These are phyloP conservation scores for Zaprionus africanus DNA, from an alignment of 1,140 invertebrate species.

Conservation along the genomic window DNA sequence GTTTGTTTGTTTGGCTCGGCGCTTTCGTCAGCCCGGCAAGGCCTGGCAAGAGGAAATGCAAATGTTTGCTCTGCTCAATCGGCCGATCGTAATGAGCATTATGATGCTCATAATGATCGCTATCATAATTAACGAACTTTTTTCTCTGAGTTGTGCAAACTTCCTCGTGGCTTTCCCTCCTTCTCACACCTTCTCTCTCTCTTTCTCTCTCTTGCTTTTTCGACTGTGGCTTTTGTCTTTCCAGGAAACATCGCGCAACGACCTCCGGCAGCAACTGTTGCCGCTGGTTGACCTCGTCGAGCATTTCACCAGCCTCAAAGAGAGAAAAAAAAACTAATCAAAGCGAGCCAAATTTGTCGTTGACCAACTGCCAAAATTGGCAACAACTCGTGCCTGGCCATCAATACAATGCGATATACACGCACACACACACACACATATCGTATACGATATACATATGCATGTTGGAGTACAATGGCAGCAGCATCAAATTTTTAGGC, in stretches of 20 bases:
- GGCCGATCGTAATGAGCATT: constrained; percentile 5
- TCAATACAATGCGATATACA: constrained; percentile 1
- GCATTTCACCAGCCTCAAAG: constrained; percentile 17
- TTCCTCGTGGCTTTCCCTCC: constrained; percentile 65
- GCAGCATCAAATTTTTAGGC: constrained; percentile 52
- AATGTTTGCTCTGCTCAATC: constrained; percentile 55
- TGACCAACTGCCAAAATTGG: constrained; percentile 37
- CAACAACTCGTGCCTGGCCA: constrained; percentile 46
- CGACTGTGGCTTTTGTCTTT: constrained; percentile 15
- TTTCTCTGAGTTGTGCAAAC: constrained; percentile 47
- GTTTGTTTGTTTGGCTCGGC: not conserved
- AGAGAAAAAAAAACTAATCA: constrained; percentile 20
- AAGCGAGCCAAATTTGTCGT: constrained; percentile 28
- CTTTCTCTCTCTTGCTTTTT: not conserved
- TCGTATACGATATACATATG: constrained; percentile 2
- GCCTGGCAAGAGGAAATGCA: constrained; percentile 57
- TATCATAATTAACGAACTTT: constrained; percentile 4
- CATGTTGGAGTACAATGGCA: constrained; percentile 44
- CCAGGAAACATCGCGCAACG: constrained; percentile 36
- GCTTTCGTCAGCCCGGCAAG: constrained; percentile 28
- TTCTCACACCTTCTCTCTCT: not conserved
- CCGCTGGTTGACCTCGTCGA: constrained; percentile 16
- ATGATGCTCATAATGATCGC: constrained; percentile 2
- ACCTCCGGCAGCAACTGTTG: constrained; percentile 17
- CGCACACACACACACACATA: not conserved